Evolutionary conservation across 1,140 invertebrate genomes (phyloP).

Genomic region (Ceratoteleas bidentatus): DNA sequence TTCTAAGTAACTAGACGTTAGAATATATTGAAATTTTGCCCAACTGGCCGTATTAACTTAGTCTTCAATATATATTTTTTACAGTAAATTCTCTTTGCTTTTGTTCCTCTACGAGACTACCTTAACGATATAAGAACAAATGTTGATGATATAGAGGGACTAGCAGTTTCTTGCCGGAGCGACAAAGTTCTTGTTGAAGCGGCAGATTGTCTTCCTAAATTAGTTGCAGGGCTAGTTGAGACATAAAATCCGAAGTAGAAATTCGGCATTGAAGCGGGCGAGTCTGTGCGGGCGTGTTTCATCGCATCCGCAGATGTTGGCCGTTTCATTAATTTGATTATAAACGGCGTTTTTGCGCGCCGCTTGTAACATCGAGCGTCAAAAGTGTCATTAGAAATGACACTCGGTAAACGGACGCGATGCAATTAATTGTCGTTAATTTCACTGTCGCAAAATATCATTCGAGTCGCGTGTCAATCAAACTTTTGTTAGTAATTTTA

Average conservation of each 20-base stretch:
- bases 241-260: conserved; percentile 48
- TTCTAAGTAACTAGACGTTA: too few species aligned
- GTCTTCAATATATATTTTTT: too few species aligned
- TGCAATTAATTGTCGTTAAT: too few species aligned
- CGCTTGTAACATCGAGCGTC: not conserved
- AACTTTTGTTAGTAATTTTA: too few species aligned
- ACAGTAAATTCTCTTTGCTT: too few species aligned
- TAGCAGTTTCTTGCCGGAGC: conserved; percentile 38
- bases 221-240: conserved; percentile 54
- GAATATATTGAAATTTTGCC: too few species aligned
- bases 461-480: too few species aligned
- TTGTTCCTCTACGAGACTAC: too few species aligned
- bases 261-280: conserved; percentile 38
- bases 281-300: conserved; percentile 23
- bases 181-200: conserved; percentile 39
- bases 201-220: conserved; percentile 51
- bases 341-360: conserved; percentile 7
- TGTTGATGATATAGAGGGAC: conserved; percentile 33
- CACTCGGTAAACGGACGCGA: not conserved
- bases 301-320: conserved; percentile 28
- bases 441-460: too few species aligned
- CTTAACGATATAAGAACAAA: conserved; percentile 43
- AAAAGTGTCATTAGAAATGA: not conserved
- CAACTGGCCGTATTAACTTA: too few species aligned
- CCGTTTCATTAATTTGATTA: conserved; percentile 44